These are phyloP conservation scores for Argopecten irradians DNA, from an alignment of 1,140 invertebrate genomes.

Conservation along the genomic window DNA sequence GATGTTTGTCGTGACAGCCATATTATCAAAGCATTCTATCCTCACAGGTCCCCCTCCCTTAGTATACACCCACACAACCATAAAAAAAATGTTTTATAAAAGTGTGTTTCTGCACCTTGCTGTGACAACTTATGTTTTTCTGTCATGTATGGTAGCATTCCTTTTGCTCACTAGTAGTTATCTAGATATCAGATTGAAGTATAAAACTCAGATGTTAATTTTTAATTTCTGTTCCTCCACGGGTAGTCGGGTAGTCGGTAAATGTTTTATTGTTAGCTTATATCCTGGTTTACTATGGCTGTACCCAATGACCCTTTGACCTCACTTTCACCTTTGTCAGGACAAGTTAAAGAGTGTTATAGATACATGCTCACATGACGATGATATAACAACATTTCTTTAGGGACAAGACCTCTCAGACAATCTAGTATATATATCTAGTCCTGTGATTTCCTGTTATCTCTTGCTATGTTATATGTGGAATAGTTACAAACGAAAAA, in stretches of 20 bases:
- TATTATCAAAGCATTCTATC: not conserved
- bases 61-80: not conserved
- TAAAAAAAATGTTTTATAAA: not conserved
- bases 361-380: too few relatives aligned
- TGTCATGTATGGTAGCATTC: too few relatives aligned
- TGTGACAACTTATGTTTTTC: not conserved
- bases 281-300: not conserved
- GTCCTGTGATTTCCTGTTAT: too few relatives aligned
- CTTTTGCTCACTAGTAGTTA: not conserved
- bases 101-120: conserved; percentile 12
- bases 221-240: too few relatives aligned
- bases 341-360: not conserved
- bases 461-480: too few relatives aligned
- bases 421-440: too few relatives aligned
- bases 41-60: not conserved
- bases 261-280: too few relatives aligned
- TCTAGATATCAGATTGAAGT: not conserved
- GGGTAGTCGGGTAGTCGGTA: too few relatives aligned
- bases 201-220: not conserved
- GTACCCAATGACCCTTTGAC: not conserved
- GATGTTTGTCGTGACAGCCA: not conserved
- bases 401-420: too few relatives aligned
- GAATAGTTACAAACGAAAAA: too few relatives aligned
- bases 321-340: not conserved
- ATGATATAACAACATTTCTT: too few relatives aligned